A percentile compares a stretch with the other conserved stretches of the same genome.
phyloP scores from a whole-genome alignment of 2,888 invertebrate species.

The Orchesella flavescens region DNA sequence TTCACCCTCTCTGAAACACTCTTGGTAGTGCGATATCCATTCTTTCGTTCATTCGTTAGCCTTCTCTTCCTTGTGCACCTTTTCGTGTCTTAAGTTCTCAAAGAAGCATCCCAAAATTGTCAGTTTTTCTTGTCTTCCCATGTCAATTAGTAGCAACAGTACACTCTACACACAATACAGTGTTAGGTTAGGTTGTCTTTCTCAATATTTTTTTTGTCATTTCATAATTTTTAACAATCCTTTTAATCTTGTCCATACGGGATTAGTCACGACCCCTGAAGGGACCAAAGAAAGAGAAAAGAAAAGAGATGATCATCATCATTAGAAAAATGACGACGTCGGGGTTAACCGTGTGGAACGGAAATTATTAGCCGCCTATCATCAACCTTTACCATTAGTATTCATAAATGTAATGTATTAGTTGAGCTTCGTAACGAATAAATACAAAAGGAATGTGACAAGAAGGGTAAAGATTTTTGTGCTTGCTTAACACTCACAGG shows the following conservation, averaged over 20 bases:
- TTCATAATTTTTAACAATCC: constrained; percentile 30
- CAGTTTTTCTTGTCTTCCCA: constrained; percentile 26
- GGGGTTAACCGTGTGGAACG: constrained; percentile 44
- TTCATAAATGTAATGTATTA: not conserved
- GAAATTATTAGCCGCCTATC: constrained; percentile 43
- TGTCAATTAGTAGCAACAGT: constrained; percentile 41
- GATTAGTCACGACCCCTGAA: constrained; percentile 41
- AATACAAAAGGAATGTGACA: not conserved
- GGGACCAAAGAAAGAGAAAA: constrained; percentile 9
- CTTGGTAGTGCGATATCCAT: not conserved
- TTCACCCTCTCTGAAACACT: not conserved
- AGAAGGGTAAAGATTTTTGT: too few relatives aligned
- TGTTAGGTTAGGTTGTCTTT: not conserved
- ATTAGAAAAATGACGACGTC: constrained; percentile 25
- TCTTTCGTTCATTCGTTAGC: too few relatives aligned
- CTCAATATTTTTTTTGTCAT: constrained; percentile 15
- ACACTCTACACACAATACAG: not conserved
- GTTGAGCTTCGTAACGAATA: not conserved
- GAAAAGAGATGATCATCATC: constrained; percentile 14
- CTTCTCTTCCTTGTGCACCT: too few relatives aligned
- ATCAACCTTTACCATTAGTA: not conserved
- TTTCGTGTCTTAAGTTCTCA: constrained; percentile 16
- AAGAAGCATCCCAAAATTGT: not conserved
- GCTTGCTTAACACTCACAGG: too few relatives aligned
- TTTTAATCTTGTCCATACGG: constrained; percentile 46